phyloP scores from a whole-genome alignment of 2,888 invertebrate genomes.

The Catocala nupta region DNA sequence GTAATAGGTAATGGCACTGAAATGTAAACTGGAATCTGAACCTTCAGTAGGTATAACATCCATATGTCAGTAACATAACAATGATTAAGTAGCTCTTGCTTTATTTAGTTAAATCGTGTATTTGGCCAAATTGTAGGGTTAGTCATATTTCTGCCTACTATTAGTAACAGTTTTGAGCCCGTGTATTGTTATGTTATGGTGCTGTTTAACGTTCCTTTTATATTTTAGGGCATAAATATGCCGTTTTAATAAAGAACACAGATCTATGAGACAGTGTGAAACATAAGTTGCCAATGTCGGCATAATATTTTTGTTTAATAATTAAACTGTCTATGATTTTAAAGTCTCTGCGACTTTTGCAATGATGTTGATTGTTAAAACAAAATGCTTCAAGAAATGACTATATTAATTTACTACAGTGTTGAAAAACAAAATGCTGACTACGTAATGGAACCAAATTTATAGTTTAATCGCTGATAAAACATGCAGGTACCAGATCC shows the following conservation, averaged over 20 bases:
- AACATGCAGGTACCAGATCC: neutral
- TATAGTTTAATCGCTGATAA: no score
- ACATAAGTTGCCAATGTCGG: neutral
- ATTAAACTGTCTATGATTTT: conserved; percentile 2
- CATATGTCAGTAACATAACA: no score
- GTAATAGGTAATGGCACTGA: conserved; percentile 1
- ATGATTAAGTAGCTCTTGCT: no score
- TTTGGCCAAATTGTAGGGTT: no score
- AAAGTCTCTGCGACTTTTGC: conserved; percentile 5
- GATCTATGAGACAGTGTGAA: neutral
- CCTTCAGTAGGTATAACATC: no score
- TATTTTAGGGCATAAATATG: neutral
- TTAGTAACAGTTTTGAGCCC: no score
- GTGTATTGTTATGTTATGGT: no score
- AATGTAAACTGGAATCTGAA: neutral
- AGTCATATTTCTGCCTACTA: no score
- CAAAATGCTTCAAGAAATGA: neutral
- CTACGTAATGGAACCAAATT: no score
- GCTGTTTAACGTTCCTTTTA: neutral
- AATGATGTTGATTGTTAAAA: conserved; percentile 7
- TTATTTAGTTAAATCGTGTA: no score
- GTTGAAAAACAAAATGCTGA: no score
- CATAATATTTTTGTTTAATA: conserved; percentile 1
- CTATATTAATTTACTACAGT: no score
- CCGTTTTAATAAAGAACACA: neutral